A percentile compares a stretch with the other conserved stretches of the same genome.
These are phyloP conservation scores for Athene noctua DNA, from an alignment of 2,113 vertebrate genomes.

Conservation along the genomic window DNA sequence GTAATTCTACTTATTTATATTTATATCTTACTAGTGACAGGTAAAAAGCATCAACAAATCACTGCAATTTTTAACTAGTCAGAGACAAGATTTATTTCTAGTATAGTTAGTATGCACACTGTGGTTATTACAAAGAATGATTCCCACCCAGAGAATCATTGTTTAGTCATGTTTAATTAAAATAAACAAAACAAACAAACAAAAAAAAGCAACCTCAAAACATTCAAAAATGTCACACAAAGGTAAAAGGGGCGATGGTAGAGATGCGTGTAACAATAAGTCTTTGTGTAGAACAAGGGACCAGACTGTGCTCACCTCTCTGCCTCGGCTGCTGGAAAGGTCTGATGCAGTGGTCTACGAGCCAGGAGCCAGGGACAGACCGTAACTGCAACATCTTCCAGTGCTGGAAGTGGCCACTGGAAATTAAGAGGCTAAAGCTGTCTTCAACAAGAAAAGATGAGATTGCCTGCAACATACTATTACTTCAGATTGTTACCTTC, in stretches of 20 bases:
- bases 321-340: not conserved
- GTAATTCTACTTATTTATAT: conserved; percentile 74
- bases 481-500: not conserved
- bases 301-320: not conserved
- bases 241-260: not conserved
- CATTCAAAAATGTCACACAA: conserved; percentile 17
- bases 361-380: not conserved
- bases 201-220: not conserved
- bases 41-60: conserved; percentile 74
- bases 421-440: not conserved
- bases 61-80: conserved; percentile 66
- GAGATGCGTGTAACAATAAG: not conserved
- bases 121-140: conserved; percentile 64
- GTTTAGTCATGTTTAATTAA: conserved; percentile 69
- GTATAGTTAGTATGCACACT: conserved; percentile 47
- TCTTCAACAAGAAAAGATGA: not conserved
- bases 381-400: not conserved
- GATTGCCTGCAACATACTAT: not conserved
- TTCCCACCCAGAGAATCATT: conserved; percentile 65
- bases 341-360: not conserved
- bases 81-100: conserved; percentile 64
- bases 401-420: not conserved
- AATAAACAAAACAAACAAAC: not conserved
- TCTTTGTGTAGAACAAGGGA: not conserved
- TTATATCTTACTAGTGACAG: conserved; percentile 70